Evolutionary conservation across 1,140 invertebrate species (phyloP), one percentile per base, ranked within the genome.

Genomic region (Diachasma alloeum): DNA sequence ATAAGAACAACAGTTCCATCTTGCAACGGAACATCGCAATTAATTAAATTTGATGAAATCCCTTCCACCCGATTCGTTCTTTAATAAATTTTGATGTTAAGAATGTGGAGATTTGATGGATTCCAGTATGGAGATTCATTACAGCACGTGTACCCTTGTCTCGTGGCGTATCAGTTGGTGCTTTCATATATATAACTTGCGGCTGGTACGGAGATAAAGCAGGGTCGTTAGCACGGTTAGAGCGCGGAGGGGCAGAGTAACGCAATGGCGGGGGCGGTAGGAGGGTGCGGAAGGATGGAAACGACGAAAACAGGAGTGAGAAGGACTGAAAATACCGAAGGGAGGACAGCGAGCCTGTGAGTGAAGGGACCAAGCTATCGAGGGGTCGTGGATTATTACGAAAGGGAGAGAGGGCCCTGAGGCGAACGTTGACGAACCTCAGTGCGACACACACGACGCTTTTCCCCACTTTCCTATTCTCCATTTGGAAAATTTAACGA

Each of bases 171-270:
- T 76, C 74, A 76, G 67, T 56, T 72, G 13, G 70, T 48, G 17
- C 3, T 24, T 44, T 15, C 24, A 48, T 17, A 68, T 39, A 68
- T 75, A 80, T 78, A 66, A 68, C 74, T 39, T 73, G 79, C 77
- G 77, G 79, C 74, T 80, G 73, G 77, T 71, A 59, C 59, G 72
- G 77, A 80, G 79, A 80, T 80, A 80, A 80, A 80, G 73, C 68
- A 70, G 71, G 78, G 77, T 80, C 79, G 79, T 80, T 80, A 80
- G 78, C 77, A 78, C 77, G 76, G 77, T 78, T 79, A 79, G 78
- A 76, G 79, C 70, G 73, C 73, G 53, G 74, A 74, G 67, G 68
- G 70, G 26, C 42, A 74, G 39, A 63, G 39, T 0, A 22, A 69
- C 4, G 17, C 9, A 9, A 5, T 37, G 5, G 26, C 17, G 13